A percentile compares a stretch with the other conserved stretches of the same genome.
phyloP scores from a whole-genome alignment of 2,113 vertebrate genomes.

The Aldabrachelys gigantea region DNA sequence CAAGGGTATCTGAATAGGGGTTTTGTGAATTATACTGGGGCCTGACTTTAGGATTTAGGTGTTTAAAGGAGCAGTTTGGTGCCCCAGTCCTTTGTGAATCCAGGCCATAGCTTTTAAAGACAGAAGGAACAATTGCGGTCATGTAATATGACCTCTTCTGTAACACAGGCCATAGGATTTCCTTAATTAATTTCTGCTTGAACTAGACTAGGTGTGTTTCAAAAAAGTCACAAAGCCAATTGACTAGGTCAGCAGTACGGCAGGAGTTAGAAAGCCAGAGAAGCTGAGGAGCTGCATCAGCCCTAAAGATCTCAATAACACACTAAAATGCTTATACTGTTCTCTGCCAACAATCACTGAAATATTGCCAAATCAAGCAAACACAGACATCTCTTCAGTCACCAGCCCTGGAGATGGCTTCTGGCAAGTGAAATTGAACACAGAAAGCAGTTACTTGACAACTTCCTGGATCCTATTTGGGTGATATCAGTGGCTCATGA shows the following conservation, averaged over 20 bases:
- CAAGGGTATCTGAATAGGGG: neutral
- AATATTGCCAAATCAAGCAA: conserved; percentile 69
- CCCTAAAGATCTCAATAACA: conserved; percentile 72
- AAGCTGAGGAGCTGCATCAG: conserved; percentile 71
- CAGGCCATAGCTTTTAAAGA: neutral
- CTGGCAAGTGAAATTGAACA: conserved; percentile 69
- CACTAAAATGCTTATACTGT: conserved; percentile 63
- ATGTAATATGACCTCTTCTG: neutral
- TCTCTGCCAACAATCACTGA: conserved; percentile 71
- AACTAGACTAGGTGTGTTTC: neutral
- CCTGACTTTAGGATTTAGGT: neutral
- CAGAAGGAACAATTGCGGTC: neutral
- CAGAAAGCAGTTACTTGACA: conserved; percentile 74
- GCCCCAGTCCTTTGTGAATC: neutral
- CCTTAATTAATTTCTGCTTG: neutral
- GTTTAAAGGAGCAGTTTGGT: neutral
- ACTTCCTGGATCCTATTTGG: conserved; percentile 74
- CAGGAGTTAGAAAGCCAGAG: conserved; percentile 69
- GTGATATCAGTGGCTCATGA: conserved; percentile 73
- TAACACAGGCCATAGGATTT: neutral
- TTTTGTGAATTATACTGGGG: neutral
- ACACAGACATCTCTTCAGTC: conserved; percentile 73
- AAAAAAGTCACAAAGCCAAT: conserved; percentile 68
- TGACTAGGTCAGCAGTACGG: conserved; percentile 67
- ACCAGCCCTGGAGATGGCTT: conserved; percentile 70